These are phyloP conservation scores for Microcebus tavaratra DNA, from an alignment of 2,113 vertebrate species.

Conservation along the genomic window DNA sequence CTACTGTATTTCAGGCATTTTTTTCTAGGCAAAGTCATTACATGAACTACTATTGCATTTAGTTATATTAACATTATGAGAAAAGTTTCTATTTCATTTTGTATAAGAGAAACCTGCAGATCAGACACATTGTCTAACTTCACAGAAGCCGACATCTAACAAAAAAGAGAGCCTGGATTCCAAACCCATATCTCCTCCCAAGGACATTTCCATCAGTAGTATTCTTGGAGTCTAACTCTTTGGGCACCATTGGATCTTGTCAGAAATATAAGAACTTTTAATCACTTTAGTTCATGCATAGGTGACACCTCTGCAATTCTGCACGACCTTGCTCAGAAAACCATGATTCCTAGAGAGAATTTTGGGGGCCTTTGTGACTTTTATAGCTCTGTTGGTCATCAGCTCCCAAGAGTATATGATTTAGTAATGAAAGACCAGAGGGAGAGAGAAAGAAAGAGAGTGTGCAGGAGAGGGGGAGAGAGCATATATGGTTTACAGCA, in stretches of 20 bases:
- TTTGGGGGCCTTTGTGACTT: not conserved
- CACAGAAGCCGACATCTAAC: not conserved
- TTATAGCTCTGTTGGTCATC: not conserved
- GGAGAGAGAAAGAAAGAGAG: not conserved
- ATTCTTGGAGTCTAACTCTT: not conserved
- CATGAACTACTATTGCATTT: not conserved
- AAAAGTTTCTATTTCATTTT: not conserved
- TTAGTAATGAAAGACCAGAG: not conserved
- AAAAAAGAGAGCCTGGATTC: not conserved
- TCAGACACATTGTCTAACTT: not conserved
- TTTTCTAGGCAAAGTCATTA: not conserved
- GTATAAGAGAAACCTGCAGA: not conserved
- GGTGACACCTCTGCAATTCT: not conserved
- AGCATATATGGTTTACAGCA: not conserved
- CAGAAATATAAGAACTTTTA: not conserved
- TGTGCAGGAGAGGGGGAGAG: not conserved
- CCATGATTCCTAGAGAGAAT: not conserved
- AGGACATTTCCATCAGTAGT: accelerated
- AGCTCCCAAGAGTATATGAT: not conserved
- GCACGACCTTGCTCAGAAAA: not conserved
- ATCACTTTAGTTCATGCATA: accelerated
- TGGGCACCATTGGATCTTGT: not conserved
- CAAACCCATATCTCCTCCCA: too few relatives aligned
- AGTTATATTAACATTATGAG: not conserved
- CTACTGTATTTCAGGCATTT: not conserved